Evolutionary conservation across 2,797 vertebrate species (phyloP), one percentile per base, ranked within the genome.

Genomic region (Margarornis squamiger): DNA sequence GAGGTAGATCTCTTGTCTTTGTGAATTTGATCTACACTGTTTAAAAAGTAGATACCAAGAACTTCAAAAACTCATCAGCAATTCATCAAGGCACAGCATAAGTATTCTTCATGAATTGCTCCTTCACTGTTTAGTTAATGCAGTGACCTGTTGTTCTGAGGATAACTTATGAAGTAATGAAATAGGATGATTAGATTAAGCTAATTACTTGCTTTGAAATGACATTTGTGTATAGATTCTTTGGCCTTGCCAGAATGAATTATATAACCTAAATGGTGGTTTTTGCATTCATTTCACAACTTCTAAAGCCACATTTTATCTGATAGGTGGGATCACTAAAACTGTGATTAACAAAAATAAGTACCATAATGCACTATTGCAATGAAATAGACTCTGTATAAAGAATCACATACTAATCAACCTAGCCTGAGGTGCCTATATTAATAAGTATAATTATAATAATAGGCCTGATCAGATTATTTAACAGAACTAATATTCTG

Each of bases 141-240:
- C 7, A 2, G 48, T 86, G 94, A 90, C 90, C 92, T 96, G 66
- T 59, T 94, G 76, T 86, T 66, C 58, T 70, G 51, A 94, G 72
- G 88, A 81, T 84, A 94, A 93, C 46, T 95, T 88, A 88, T 93
- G 78, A 93, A 95, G 86, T 66, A 95, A 94, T 84, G 83, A 90
- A 88, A 93, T 32, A 76, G 15, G 58, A 92, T 73, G 90, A 93
- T 86, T 81, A 76, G 88, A 96, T 95, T 96, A 92, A 90, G 70
- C 55, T 95, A 92, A 95, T 95, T 92, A 83, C 58, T 90, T 90
- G 66, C 79, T 93, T 84, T 70, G 79, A 95, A 92, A 81, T 78
- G 73, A 86, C 88, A 92, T 81, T 93, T 88, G 70, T 92, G 73
- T 39, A 63, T 17, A 90, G 41, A 84, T 39, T 66, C 46, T 62